phyloP scores from a whole-genome alignment of 2,888 invertebrate genomes.

The Dynastes grantii region DNA sequence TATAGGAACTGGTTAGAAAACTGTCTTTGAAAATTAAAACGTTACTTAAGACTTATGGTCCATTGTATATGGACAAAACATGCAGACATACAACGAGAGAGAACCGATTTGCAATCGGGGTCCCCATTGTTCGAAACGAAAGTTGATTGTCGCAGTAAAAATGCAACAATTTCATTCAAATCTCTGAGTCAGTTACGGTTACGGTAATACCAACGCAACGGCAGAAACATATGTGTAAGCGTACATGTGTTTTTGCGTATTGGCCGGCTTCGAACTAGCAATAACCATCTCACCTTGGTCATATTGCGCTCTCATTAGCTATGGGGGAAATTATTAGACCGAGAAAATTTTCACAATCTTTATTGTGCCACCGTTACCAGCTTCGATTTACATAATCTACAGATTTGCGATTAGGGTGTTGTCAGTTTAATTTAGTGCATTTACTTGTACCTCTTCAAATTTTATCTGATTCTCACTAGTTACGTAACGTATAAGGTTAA shows the following conservation, averaged over 20 bases:
- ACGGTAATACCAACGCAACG: conserved; percentile 33
- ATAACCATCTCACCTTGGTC: conserved; percentile 48
- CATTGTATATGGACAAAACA: conserved; percentile 42
- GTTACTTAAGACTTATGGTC: conserved; percentile 57
- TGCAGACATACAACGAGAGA: conserved; percentile 42
- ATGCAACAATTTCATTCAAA: conserved; percentile 53
- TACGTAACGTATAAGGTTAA: neutral
- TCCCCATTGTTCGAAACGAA: conserved; percentile 58
- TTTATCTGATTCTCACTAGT: conserved; percentile 35
- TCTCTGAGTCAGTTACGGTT: conserved; percentile 51
- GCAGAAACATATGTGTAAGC: conserved; percentile 27
- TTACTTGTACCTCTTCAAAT: conserved; percentile 11
- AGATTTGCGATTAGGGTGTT: conserved; percentile 37
- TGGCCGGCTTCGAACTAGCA: conserved; percentile 29
- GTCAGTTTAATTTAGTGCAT: conserved; percentile 29
- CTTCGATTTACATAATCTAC: conserved; percentile 55
- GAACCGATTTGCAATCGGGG: conserved; percentile 48
- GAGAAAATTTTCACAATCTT: conserved; percentile 59
- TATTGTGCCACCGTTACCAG: conserved; percentile 46
- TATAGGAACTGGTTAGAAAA: conserved; percentile 49
- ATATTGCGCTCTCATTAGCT: conserved; percentile 47
- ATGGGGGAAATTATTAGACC: conserved; percentile 56
- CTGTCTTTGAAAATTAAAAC: conserved; percentile 57
- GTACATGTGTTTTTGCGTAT: conserved; percentile 18
- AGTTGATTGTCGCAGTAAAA: conserved; percentile 58